Evolutionary conservation across 2,888 invertebrate species (phyloP), one percentile per base, ranked within the genome.

Genomic region (Crossocerus cetratus): DNA sequence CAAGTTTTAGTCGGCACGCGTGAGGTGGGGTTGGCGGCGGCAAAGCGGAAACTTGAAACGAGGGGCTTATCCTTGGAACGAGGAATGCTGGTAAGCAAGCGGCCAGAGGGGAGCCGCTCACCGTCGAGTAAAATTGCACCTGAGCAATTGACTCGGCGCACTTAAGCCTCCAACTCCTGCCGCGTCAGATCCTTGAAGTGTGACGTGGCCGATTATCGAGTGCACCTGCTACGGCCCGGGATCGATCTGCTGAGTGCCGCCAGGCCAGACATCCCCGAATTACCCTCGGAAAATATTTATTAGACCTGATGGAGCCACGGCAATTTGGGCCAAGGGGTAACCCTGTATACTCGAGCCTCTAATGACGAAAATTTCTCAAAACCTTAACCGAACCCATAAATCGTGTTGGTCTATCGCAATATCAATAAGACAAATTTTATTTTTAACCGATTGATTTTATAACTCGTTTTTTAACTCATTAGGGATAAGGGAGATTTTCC

Each of bases 1-100:
- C 83, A 86, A 86, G 84, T 86, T 86, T 81, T 82, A 82, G 82
- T 49, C 70, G 49, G 44, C 43, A 59, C 69, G 75, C 67, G 75
- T 79, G n/a, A 69, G 44, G 67, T 18, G 32, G 69, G 70, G 58
- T 59, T 44, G 8, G 23, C 8, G 32, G 44, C 70, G 69, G 32
- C 66, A 74, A 80, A 80, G 79, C 77, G 77, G 76, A 82, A 81
- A 74, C 77, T 79, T 55, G 59, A 69, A 69, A 74, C 69, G 57
- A 57, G 66, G 62, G 67, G 55, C 64, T 61, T 55, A 18, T 32
- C 45, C 32, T 42, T 18, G 62, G 3, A 13, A 21, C 16, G 66
- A 43, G n/a, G 32, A 32, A 32, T 32, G 32, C 32, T 32, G 56
- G 69, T 69, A 64, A 67, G 74, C 69, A 66, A 69, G 65, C 62